phyloP scores from a whole-genome alignment of 2,113 vertebrate species.

The Corythaeola cristata region DNA sequence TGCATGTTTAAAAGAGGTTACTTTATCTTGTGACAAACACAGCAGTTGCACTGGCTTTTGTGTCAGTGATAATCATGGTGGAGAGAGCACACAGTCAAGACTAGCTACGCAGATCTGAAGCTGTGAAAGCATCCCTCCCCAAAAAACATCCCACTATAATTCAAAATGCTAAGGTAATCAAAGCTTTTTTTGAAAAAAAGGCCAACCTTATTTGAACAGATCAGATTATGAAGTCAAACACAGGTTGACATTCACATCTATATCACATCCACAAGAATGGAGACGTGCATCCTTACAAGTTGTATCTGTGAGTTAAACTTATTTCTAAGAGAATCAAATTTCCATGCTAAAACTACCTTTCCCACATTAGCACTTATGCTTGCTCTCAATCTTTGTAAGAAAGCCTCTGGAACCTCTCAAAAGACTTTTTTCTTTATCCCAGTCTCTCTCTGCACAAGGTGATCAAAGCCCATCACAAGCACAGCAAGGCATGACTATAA shows the following conservation, averaged over 20 bases:
- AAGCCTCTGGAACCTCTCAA: background rate
- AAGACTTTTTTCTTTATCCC: background rate
- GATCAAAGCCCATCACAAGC: conserved; percentile 41
- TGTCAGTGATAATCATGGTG: background rate
- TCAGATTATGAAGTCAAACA: background rate
- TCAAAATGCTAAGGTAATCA: background rate
- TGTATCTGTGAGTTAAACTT: background rate
- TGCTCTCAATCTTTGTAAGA: background rate
- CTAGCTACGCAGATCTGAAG: background rate
- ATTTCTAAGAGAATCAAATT: background rate
- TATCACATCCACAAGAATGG: background rate
- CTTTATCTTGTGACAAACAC: background rate
- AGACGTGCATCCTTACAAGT: background rate
- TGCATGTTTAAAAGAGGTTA: background rate
- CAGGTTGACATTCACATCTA: background rate
- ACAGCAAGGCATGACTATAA: background rate
- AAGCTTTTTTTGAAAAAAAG: background rate
- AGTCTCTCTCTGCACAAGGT: background rate
- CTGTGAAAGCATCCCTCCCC: background rate
- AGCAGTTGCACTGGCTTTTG: background rate
- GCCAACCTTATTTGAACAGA: background rate
- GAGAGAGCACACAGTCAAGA: background rate
- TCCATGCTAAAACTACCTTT: background rate
- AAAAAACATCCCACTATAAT: background rate
- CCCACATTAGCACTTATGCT: background rate